Evolutionary conservation across 1,140 invertebrate genomes (phyloP).

Genomic region (Myzus persicae): DNA sequence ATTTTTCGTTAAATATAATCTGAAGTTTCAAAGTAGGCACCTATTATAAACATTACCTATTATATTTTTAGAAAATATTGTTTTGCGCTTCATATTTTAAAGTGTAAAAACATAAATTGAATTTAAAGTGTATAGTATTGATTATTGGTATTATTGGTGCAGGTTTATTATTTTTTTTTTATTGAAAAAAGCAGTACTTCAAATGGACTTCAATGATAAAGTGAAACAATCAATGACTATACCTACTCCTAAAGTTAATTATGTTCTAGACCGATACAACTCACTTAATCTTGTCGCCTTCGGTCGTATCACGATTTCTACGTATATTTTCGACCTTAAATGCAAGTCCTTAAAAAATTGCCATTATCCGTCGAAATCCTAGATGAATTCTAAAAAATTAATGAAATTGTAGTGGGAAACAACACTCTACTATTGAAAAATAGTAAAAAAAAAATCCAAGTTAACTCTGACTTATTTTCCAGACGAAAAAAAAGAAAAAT

Average conservation of each 20-base stretch:
- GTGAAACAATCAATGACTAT: constrained; percentile 23
- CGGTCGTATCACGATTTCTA: not conserved
- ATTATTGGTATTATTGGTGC: not conserved
- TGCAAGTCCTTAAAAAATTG: constrained; percentile 9
- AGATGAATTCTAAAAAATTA: constrained; percentile 22
- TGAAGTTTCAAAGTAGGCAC: not conserved
- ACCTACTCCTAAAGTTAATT: not conserved
- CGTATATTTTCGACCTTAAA: not conserved
- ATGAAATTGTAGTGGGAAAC: not conserved
- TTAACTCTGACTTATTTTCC: not conserved
- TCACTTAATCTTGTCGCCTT: constrained; percentile 20
- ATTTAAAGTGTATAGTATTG: not conserved
- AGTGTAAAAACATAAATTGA: not conserved
- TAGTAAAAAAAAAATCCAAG: not conserved
- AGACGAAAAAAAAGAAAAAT: not conserved
- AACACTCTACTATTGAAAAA: not conserved
- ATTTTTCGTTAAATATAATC: not conserved
- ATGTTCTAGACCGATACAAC: not conserved
- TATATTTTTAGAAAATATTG: no score
- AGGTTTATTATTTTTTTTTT: not conserved
- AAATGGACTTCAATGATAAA: not conserved
- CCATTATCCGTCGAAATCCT: constrained; percentile 10
- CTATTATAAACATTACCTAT: not conserved
- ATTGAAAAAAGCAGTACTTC: not conserved
- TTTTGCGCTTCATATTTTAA: not conserved